A percentile compares a stretch with the other conserved stretches of the same genome.
phyloP scores from a whole-genome alignment of 2,113 vertebrate genomes.

The Sapayoa aenigma region DNA sequence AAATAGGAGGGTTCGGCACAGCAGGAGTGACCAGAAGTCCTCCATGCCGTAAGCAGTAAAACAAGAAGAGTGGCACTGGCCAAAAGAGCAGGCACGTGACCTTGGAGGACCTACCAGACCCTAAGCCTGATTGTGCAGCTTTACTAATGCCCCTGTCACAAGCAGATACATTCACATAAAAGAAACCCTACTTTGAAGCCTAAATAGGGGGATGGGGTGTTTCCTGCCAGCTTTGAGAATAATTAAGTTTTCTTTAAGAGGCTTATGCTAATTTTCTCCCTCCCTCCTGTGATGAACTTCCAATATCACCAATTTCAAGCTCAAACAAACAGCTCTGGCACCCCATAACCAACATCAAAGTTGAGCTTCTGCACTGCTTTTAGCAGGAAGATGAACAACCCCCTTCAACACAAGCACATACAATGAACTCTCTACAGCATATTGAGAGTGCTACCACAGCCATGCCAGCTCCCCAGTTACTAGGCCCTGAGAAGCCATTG shows the following conservation, averaged over 20 bases:
- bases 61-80: not conserved
- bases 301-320: not conserved
- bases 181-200: not conserved
- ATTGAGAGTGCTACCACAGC: not conserved
- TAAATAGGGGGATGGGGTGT: not conserved
- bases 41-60: not conserved
- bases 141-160: not conserved
- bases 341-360: not conserved
- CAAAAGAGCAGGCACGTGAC: not conserved
- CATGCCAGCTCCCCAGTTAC: not conserved
- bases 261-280: not conserved
- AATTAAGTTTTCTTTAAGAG: not conserved
- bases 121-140: not conserved
- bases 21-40: not conserved
- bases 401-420: fast-evolving
- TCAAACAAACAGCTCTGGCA: not conserved
- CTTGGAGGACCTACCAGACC: not conserved
- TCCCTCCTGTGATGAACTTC: not conserved
- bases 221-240: not conserved
- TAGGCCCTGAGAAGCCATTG: not conserved
- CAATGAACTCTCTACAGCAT: not conserved
- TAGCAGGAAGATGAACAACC: not conserved
- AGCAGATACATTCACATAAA: not conserved
- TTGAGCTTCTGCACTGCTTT: not conserved
- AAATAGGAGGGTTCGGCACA: not conserved